A percentile compares a stretch with the other conserved stretches of the same genome.
Evolutionary conservation across 2,797 vertebrate species (phyloP).

Genomic region (Sebastes minor): DNA sequence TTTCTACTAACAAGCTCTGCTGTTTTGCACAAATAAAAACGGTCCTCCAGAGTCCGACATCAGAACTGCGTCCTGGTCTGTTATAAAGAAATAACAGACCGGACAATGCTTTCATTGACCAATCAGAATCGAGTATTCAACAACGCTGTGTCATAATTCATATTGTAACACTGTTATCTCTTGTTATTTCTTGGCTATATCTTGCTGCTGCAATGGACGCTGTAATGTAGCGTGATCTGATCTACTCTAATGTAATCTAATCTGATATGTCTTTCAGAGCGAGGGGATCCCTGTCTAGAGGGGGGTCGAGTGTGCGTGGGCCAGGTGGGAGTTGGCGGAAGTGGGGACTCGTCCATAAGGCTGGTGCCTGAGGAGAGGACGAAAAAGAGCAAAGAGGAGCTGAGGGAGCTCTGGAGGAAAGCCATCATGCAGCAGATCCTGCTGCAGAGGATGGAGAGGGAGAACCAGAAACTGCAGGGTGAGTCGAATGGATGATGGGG

Average conservation of each 20-base stretch:
- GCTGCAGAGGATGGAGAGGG: constrained; percentile 95
- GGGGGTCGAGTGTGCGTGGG: constrained; percentile 80
- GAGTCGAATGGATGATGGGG: constrained; percentile 9
- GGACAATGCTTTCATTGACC: too few species aligned
- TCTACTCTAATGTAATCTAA: background rate
- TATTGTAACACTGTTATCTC: background rate
- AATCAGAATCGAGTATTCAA: too few species aligned
- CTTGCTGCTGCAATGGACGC: background rate
- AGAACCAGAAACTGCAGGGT: constrained; percentile 98
- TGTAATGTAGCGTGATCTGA: background rate
- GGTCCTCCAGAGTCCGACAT: too few species aligned
- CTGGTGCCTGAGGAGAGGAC: constrained; percentile 84
- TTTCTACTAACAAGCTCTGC: background rate
- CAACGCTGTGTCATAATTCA: background rate
- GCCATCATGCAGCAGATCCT: constrained; percentile 97
- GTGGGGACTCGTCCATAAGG: constrained; percentile 80
- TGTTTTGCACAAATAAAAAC: background rate
- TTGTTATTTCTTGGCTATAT: background rate
- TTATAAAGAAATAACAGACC: too few species aligned
- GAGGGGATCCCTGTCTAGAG: constrained; percentile 85
- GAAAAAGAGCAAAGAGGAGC: constrained; percentile 84
- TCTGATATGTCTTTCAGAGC: constrained; percentile 78
- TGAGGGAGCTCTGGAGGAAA: constrained; percentile 95
- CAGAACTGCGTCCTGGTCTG: too few species aligned
- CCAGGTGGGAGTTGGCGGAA: constrained; percentile 63